Evolutionary conservation across 2,113 vertebrate species (phyloP), one percentile per base, ranked within the genome.

Genomic region (Vidua chalybeata): DNA sequence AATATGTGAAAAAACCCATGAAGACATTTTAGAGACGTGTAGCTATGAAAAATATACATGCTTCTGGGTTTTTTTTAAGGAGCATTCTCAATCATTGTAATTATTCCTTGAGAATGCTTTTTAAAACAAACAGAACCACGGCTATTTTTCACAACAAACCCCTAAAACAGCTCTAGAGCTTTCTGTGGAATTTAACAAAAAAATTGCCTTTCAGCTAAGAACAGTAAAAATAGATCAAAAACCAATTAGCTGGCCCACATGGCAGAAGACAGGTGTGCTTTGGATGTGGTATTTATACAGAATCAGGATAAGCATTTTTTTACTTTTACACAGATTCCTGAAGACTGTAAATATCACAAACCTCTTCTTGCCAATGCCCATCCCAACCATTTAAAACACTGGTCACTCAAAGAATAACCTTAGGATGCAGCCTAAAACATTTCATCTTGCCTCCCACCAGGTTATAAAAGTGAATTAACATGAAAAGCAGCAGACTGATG

Each of bases 171-270:
- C 96, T 92, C 88, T 71, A 72, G 59, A 95, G 90, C 68, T 95
- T 96, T 97, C 93, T 90, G 83, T 88, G 73, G 94, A 96, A 89
- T 72, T 92, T 93, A 81, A 73, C 80, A 48, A 96, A 96, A 95
- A 94, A 90, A 73, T 10, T 61, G 86, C 86, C 77, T 90, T 96
- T 96, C 92, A 96, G 90, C 90, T 90, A 88, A 76, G 76, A 95
- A 92, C 80, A 87, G 96, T 94, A 96, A 97, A 96, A 95, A 97
- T 95, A 97, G 96, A 96, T 93, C 88, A 96, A 94, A 96, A 96
- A 79, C 76, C 90, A 97, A 96, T 97, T 95, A 96, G 83, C 86
- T 96, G 94, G 93, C 84, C 92, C 92, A 79, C 93, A 92, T 89
- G 88, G 88, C 92, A 93, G 80, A 88, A 96, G 88, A 94, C 92